phyloP scores from a whole-genome alignment of 2,797 vertebrate genomes.

The Sebastes diploproa region DNA sequence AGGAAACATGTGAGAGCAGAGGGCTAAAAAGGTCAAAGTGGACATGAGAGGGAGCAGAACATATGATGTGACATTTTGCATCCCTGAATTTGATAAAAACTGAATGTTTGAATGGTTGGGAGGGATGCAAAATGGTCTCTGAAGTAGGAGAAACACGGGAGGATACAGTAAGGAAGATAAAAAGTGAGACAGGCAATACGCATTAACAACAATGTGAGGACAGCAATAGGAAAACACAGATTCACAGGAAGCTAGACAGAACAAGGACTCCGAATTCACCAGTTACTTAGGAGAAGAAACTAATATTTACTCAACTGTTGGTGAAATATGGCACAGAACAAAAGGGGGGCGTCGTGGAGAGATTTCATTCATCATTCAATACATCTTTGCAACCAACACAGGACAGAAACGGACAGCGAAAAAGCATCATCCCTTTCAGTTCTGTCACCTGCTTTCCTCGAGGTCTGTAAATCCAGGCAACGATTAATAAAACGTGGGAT shows the following conservation, averaged over 20 bases:
- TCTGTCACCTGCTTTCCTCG: conserved; percentile 25
- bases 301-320: conserved; percentile 58
- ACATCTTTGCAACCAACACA: conserved; percentile 8
- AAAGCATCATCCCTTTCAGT: conserved; percentile 10
- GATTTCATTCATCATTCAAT: conserved; percentile 17
- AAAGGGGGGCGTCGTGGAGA: conserved; percentile 52
- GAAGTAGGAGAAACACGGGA: conserved; percentile 27
- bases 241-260: conserved; percentile 69
- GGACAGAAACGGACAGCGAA: conserved; percentile 17
- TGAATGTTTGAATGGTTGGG: not conserved
- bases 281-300: conserved; percentile 60
- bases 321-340: conserved; percentile 74
- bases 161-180: conserved; percentile 24
- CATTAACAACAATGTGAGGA: conserved; percentile 59
- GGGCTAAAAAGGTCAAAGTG: not conserved
- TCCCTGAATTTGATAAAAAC: conserved; percentile 24
- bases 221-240: conserved; percentile 71
- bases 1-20: not conserved
- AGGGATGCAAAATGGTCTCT: conserved; percentile 48
- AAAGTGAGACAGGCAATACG: conserved; percentile 57
- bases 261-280: conserved; percentile 68
- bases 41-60: not conserved
- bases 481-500: not conserved
- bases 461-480: conserved; percentile 41
- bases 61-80: conserved; percentile 27